These are phyloP conservation scores for Limnephilus marmoratus DNA, from an alignment of 2,888 invertebrate genomes.

Conservation along the genomic window DNA sequence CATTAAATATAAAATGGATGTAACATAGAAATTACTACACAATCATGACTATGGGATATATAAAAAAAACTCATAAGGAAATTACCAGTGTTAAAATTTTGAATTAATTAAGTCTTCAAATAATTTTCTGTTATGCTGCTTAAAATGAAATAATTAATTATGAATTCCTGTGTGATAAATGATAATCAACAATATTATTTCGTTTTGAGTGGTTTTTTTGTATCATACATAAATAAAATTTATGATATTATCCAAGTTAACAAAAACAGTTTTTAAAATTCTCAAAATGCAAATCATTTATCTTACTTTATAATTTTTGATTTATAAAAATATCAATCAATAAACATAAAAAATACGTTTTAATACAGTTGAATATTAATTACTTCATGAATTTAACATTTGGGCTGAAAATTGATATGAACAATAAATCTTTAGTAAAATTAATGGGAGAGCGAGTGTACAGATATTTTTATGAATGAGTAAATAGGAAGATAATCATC, in stretches of 20 bases:
- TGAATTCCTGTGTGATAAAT: background rate
- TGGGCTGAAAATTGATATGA: slow-evolving; percentile 2
- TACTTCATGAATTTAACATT: background rate
- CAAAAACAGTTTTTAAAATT: background rate
- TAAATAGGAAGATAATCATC: slow-evolving; percentile 27
- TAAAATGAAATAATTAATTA: background rate
- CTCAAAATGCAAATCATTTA: background rate
- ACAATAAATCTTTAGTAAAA: slow-evolving; percentile 17
- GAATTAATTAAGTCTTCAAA: slow-evolving; percentile 2
- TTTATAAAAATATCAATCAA: too few relatives aligned
- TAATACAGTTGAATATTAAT: background rate
- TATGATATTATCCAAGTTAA: background rate
- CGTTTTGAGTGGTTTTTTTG: background rate
- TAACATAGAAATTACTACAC: slow-evolving; percentile 37
- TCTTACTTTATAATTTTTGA: background rate
- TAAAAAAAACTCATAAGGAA: background rate
- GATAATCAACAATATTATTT: background rate
- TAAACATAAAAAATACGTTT: background rate
- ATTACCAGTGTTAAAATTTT: background rate
- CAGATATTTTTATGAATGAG: slow-evolving; percentile 48
- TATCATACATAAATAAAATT: background rate
- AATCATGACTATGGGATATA: background rate
- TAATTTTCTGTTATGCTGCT: background rate
- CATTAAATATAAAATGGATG: slow-evolving; percentile 29
- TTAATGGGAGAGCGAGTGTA: slow-evolving; percentile 17